Conservation (phyloP, 35 echinoderm and acorn worm genomes). For the Amphiura filiformis region DNA sequence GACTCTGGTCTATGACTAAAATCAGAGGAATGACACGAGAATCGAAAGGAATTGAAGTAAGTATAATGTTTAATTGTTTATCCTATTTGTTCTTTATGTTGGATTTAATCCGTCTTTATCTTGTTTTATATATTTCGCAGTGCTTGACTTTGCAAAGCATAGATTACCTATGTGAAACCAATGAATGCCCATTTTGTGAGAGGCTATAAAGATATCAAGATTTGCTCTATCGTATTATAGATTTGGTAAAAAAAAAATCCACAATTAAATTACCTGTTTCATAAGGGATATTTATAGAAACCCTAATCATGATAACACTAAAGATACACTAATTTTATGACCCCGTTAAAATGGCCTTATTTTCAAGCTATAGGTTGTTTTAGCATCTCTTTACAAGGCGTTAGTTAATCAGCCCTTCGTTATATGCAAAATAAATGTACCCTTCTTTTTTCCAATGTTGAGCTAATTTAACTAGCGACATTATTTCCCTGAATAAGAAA, state of each 20-base stretch:
- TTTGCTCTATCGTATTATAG: not conserved
- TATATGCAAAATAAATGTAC: no score
- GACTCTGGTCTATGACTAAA: slow-evolving; percentile 65
- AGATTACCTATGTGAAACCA: not conserved
- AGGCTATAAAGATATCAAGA: not conserved
- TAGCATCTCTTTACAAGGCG: no score
- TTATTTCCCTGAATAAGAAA: no score
- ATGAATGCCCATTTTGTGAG: not conserved
- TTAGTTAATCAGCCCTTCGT: no score
- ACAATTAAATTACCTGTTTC: no score
- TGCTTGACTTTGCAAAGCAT: not conserved
- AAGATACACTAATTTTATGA: no score
- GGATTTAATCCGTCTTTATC: not conserved
- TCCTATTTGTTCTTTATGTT: not conserved
- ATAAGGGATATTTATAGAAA: no score
- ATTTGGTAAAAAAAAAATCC: not conserved
- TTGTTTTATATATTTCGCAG: not conserved
- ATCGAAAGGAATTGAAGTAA: slow-evolving; percentile 73
- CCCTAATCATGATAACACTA: no score
- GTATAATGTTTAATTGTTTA: slow-evolving; percentile 3
- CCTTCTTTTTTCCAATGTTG: no score
- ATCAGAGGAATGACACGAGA: slow-evolving; percentile 67
- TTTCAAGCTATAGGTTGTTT: no score
- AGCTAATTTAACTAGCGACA: no score
- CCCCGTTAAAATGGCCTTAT: no score